Percentiles rank a stretch among this genome's conserved stretches.
phyloP scores from a whole-genome alignment of 2,888 invertebrate genomes.

The Synergus gifuensis region DNA sequence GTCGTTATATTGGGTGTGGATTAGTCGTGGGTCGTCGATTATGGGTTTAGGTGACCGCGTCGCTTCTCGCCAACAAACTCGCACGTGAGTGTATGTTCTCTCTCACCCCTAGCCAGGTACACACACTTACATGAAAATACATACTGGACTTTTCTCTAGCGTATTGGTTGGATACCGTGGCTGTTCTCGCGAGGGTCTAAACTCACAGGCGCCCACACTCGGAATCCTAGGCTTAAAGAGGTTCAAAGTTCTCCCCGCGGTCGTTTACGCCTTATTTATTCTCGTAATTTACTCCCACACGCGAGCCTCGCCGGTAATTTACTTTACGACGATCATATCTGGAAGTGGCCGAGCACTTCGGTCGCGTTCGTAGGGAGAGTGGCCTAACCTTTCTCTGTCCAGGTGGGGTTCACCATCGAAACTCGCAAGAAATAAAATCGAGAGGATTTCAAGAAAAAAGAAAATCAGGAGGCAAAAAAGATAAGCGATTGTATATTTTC shows the following conservation, averaged over 20 bases:
- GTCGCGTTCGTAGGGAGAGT: conserved; percentile 49
- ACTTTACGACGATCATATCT: conserved; percentile 72
- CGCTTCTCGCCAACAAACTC: conserved; percentile 27
- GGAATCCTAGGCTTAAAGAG: conserved; percentile 66
- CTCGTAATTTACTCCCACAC: conserved; percentile 73
- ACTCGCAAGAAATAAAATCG: conserved; percentile 29
- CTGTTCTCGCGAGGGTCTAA: conserved; percentile 43
- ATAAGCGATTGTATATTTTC: conserved; percentile 15
- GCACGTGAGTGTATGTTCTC: conserved; percentile 9
- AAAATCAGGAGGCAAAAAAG: neutral
- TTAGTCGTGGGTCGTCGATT: conserved; percentile 64
- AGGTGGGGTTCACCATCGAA: conserved; percentile 32
- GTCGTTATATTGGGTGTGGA: conserved; percentile 55
- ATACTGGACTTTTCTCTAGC: neutral
- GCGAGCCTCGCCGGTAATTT: conserved; percentile 64
- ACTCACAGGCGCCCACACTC: conserved; percentile 65
- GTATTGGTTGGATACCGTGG: conserved; percentile 30
- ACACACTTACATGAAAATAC: conserved; percentile 16
- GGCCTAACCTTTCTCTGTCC: conserved; percentile 30
- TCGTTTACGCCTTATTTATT: conserved; percentile 72
- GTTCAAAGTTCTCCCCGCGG: conserved; percentile 66
- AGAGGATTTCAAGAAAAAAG: conserved; percentile 8
- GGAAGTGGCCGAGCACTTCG: conserved; percentile 59
- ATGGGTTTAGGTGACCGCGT: conserved; percentile 53
- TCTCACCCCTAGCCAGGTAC: conserved; percentile 9